A percentile compares a stretch with the other conserved stretches of the same genome.
These are phyloP conservation scores for Carassius gibelio DNA, from an alignment of 2,113 vertebrate genomes.

Conservation along the genomic window DNA sequence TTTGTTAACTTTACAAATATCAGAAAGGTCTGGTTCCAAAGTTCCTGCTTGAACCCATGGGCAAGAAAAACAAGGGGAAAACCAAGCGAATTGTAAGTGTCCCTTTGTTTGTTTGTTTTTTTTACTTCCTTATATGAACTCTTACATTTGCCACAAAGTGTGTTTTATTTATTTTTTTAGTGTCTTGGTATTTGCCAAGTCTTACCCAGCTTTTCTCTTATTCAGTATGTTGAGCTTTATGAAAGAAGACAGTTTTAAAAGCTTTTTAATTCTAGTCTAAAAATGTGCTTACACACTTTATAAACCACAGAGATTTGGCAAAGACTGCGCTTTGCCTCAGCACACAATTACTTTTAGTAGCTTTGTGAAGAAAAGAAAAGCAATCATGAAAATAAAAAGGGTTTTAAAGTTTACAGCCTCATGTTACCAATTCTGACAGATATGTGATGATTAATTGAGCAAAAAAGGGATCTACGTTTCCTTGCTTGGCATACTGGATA, in stretches of 20 bases:
- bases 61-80: conserved; percentile 68
- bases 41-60: conserved; percentile 75
- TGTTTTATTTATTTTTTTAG: neutral
- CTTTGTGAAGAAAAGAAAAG: neutral
- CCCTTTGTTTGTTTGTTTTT: neutral
- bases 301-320: conserved; percentile 24
- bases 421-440: neutral
- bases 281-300: conserved; percentile 8
- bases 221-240: neutral
- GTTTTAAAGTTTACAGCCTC: neutral
- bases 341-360: neutral
- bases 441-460: neutral
- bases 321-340: neutral
- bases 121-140: neutral
- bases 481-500: neutral
- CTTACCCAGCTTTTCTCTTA: neutral
- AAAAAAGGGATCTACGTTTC: neutral
- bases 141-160: neutral
- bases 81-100: conserved; percentile 70
- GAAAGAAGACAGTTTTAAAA: conserved; percentile 14
- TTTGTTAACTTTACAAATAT: neutral
- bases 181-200: neutral
- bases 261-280: neutral
- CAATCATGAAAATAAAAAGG: conserved; percentile 2
- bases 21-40: conserved; percentile 81